Conservation (phyloP, 2,113 vertebrate genomes). For the Archocentrus centrarchus region DNA sequence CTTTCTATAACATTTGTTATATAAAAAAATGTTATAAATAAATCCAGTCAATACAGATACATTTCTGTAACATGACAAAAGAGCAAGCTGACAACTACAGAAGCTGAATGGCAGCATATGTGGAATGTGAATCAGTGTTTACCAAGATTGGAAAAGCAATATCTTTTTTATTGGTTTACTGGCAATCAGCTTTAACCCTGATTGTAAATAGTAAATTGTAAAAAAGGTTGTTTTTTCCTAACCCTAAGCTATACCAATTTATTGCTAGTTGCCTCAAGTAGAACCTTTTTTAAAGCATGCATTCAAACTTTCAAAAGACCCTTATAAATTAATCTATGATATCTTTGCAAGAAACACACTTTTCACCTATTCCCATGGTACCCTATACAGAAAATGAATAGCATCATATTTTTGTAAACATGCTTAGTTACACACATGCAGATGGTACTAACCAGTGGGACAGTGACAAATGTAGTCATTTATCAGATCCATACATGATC, state of each 20-base stretch:
- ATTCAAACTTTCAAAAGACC: not conserved
- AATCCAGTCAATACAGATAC: conserved; percentile 10
- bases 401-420: conserved; percentile 60
- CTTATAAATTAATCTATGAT: not conserved
- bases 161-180: not conserved
- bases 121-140: not conserved
- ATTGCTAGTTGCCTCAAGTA: not conserved
- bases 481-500: conserved; percentile 78
- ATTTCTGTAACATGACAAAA: conserved; percentile 33
- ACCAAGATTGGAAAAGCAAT: not conserved
- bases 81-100: not conserved
- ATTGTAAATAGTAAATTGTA: not conserved
- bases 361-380: conserved; percentile 25
- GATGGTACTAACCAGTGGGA: conserved; percentile 75
- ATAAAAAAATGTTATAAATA: not conserved
- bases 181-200: not conserved
- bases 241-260: not conserved
- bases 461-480: conserved; percentile 83
- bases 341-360: conserved; percentile 17
- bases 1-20: conserved; percentile 5
- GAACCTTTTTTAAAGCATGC: not conserved
- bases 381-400: conserved; percentile 30
- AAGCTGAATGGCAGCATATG: not conserved
- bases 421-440: conserved; percentile 51
- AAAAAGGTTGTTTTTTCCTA: not conserved